These are phyloP conservation scores for Pseudochirops corinnae DNA, from an alignment of 2,797 vertebrate genomes.

Conservation along the genomic window DNA sequence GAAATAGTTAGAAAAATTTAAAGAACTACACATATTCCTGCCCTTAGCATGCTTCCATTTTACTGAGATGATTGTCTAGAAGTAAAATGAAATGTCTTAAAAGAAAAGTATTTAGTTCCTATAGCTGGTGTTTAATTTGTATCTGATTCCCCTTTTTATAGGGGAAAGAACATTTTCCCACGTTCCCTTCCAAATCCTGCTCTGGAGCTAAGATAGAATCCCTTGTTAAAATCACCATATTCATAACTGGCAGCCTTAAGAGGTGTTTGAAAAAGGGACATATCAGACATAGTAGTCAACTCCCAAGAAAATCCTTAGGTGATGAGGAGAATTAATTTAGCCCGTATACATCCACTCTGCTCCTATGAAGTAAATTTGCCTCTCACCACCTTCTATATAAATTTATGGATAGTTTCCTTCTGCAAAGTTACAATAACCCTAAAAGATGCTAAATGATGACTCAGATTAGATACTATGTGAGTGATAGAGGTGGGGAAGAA, in stretches of 20 bases:
- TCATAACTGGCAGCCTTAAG: neutral
- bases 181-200: neutral
- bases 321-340: neutral
- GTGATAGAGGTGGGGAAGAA: neutral
- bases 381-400: neutral
- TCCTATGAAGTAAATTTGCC: neutral
- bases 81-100: neutral
- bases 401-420: neutral
- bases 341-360: neutral
- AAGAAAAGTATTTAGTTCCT: neutral
- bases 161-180: neutral
- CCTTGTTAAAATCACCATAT: neutral
- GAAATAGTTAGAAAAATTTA: neutral
- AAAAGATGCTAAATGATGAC: neutral
- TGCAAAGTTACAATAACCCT: neutral
- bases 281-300: neutral
- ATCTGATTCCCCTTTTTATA: neutral
- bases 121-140: neutral
- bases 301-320: slow-evolving; percentile 20
- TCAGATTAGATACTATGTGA: slow-evolving; percentile 5
- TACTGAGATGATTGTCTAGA: neutral
- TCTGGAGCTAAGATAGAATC: neutral
- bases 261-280: neutral
- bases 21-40: neutral
- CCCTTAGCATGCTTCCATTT: neutral